Base-by-base conservation (phyloP, 2,888 invertebrate species). In the Spatulosminthurus flaviceps region DNA sequence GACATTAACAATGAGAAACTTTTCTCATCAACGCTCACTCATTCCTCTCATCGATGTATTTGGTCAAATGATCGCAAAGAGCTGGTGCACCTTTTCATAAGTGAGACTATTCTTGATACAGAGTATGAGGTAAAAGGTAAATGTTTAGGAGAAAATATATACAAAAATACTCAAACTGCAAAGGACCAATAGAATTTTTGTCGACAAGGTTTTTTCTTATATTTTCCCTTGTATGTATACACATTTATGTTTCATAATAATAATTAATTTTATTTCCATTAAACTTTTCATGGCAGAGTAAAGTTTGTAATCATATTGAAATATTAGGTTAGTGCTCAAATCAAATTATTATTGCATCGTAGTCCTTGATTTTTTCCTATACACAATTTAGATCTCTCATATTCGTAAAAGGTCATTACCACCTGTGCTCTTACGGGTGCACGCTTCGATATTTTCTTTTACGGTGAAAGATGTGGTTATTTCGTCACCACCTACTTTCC, bases 21-120 rank as follows among this genome's bases (percentile, higher is more conserved):
- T 67, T 76, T 76, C 67, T 67, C 76, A 76, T 76, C 67, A 76
- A 34, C 64, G 26, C 28, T 22, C n/a, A 13, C 64, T 9, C 64
- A 64, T 24, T 64, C 64, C n/a, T 64, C 64, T 64, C 64, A 24
- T n/a, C n/a, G 19, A 22, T 64, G 24, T 64, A 26, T 64, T 64
- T 64, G 64, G 64, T 64, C 64, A 64, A 64, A 64, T 64, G 64
- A 64, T 64, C 24, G 11, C 64, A 64, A 64, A 64, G 64, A 64
- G 24, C 24, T 16, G n/a, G n/a, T n/a, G 64, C 64, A 64, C 51
- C 51, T 51, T 19, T 51, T 51, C 51, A 51, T 51, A 51, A 51
- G 5, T n/a, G n/a, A 51, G 5, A 2, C 2, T 51, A 11, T 51
- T 19, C 1, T 16, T 9, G 4, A 51, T 51, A 51, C n/a, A 51